These are phyloP conservation scores for Andrena cerasifolii DNA, from an alignment of 1,140 invertebrate species.

Conservation along the genomic window DNA sequence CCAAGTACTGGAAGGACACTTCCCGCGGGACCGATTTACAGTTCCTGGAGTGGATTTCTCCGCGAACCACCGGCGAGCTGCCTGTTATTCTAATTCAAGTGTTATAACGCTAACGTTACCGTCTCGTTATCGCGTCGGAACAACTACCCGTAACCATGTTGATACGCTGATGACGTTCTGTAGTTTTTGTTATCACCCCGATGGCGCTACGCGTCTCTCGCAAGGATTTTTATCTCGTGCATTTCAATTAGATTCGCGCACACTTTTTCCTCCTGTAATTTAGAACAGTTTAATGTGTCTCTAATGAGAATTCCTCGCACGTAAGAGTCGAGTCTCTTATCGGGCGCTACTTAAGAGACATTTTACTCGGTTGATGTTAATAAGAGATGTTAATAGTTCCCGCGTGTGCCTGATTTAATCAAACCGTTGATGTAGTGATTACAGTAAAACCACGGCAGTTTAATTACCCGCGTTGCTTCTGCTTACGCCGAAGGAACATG, in stretches of 20 bases:
- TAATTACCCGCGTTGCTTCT: not conserved
- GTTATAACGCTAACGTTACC: constrained; percentile 32
- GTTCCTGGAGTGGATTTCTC: not conserved
- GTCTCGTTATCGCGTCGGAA: constrained; percentile 47
- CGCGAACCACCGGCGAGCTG: too few relatives aligned
- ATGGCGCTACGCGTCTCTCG: constrained; percentile 17
- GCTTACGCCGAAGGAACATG: too few relatives aligned
- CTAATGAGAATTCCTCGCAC: too few relatives aligned
- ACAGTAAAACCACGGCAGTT: too few relatives aligned
- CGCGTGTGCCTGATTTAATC: not conserved
- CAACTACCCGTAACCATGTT: constrained; percentile 52
- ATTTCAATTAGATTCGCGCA: not conserved
- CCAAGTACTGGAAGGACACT: not conserved
- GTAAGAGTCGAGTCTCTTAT: not conserved
- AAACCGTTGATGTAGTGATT: too few relatives aligned
- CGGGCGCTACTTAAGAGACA: not conserved
- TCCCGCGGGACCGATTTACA: not conserved
- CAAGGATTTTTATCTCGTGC: not conserved
- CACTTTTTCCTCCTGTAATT: not conserved
- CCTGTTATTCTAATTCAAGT: not conserved
- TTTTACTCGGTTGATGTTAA: not conserved
- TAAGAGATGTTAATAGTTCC: not conserved
- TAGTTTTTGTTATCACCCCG: constrained; percentile 35
- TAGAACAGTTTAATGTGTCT: not conserved
- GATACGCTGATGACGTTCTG: constrained; percentile 53